A percentile compares a stretch with the other conserved stretches of the same genome.
Evolutionary conservation across 2,797 vertebrate genomes (phyloP).

Genomic region (Microtus californicus): DNA sequence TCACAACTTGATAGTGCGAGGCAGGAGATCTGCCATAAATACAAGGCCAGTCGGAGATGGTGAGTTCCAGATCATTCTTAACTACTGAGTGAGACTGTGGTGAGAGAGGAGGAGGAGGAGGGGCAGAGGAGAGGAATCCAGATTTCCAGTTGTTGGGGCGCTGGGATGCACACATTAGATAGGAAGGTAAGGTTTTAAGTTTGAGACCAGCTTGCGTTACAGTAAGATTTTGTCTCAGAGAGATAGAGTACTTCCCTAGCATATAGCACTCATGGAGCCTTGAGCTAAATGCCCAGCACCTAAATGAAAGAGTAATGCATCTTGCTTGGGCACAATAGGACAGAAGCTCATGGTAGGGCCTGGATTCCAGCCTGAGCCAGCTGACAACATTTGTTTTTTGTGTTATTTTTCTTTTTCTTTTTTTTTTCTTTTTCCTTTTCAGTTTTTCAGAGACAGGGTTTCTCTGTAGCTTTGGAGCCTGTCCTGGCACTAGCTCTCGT

Average conservation of each 20-base stretch:
- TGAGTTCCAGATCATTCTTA: neutral
- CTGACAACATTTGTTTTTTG: neutral
- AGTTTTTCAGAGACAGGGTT: no score
- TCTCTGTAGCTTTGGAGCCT: no score
- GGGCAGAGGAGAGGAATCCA: neutral
- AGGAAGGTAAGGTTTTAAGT: neutral
- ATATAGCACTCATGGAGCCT: neutral
- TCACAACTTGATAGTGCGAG: neutral
- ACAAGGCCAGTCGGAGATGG: neutral
- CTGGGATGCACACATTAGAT: neutral
- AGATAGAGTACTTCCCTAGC: neutral
- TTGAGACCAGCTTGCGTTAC: neutral
- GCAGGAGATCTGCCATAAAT: neutral
- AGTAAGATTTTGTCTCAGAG: neutral
- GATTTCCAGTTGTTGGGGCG: neutral
- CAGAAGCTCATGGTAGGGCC: neutral
- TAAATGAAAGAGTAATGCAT: constrained; percentile 81
- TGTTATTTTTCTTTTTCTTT: no score
- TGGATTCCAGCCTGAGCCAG: neutral
- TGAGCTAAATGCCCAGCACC: neutral
- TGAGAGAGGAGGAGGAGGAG: neutral
- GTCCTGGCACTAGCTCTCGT: no score
- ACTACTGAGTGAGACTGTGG: neutral
- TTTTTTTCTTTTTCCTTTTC: no score
- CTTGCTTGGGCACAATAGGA: constrained; percentile 90